phyloP scores from a whole-genome alignment of 2,113 vertebrate species.

The Copsychus sechellarum region DNA sequence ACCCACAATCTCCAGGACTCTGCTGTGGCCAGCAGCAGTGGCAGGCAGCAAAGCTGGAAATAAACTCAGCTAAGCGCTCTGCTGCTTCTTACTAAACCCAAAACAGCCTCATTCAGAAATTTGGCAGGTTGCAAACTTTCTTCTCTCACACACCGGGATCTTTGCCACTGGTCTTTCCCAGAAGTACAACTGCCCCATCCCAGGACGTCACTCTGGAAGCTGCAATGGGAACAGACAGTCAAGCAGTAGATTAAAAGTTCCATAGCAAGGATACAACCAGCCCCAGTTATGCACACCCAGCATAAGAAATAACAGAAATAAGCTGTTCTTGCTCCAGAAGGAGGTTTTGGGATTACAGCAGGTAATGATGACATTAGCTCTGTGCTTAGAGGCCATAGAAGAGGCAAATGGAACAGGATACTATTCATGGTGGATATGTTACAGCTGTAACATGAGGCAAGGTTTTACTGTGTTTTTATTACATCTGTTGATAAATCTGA shows the following conservation, averaged over 20 bases:
- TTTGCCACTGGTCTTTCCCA: background rate
- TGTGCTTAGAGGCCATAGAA: background rate
- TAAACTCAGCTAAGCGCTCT: background rate
- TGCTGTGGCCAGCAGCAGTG: background rate
- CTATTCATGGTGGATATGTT: background rate
- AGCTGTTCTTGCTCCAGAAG: background rate
- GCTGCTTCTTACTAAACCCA: background rate
- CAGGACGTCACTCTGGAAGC: background rate
- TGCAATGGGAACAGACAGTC: background rate
- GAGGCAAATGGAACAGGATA: background rate
- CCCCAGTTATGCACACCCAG: background rate
- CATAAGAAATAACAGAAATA: background rate
- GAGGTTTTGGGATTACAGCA: background rate
- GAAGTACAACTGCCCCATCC: background rate
- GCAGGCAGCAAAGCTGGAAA: background rate
- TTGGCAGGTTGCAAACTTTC: background rate
- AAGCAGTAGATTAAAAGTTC: background rate
- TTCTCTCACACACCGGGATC: accelerated
- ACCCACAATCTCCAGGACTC: accelerated
- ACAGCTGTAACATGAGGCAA: background rate
- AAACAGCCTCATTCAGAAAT: background rate
- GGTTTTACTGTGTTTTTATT: background rate
- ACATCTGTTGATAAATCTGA: background rate
- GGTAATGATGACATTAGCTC: background rate
- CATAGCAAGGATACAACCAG: accelerated